phyloP scores from a whole-genome alignment of 2,888 invertebrate species.

The Pogonocherus hispidulus region DNA sequence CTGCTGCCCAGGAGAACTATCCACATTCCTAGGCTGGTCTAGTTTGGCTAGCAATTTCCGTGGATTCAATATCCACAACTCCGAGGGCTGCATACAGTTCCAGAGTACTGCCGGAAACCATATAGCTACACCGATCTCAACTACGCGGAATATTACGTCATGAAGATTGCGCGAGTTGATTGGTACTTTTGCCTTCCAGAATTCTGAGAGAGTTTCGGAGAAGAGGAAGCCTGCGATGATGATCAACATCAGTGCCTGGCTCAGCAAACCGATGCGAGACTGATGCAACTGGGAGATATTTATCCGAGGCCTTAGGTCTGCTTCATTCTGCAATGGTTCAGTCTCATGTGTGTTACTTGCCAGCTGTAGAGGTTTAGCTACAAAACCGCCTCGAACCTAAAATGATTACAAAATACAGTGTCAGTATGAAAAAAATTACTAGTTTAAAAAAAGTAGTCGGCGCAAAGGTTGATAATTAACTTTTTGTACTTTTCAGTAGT shows the following conservation, averaged over 20 bases:
- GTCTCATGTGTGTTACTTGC: slow-evolving; percentile 54
- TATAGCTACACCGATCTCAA: slow-evolving; percentile 92
- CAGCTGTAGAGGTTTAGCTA: slow-evolving; percentile 70
- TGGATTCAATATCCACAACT: slow-evolving; percentile 94
- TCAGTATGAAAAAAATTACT: neutral
- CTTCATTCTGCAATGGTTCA: slow-evolving; percentile 57
- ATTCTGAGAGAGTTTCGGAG: slow-evolving; percentile 91
- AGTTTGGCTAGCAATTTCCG: slow-evolving; percentile 81
- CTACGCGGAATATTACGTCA: slow-evolving; percentile 90
- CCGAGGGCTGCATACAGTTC: slow-evolving; percentile 96
- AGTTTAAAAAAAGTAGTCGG: neutral
- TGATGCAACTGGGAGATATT: slow-evolving; percentile 92
- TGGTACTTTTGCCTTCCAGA: slow-evolving; percentile 93
- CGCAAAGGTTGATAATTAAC: too few relatives aligned
- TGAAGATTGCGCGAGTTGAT: slow-evolving; percentile 93
- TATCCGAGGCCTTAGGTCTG: slow-evolving; percentile 68
- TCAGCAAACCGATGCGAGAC: slow-evolving; percentile 88
- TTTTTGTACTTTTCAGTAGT: too few relatives aligned
- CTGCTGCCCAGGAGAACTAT: slow-evolving; percentile 20
- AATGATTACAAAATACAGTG: slow-evolving; percentile 6
- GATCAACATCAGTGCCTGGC: slow-evolving; percentile 92
- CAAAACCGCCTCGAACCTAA: slow-evolving; percentile 88
- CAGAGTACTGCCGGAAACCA: slow-evolving; percentile 97
- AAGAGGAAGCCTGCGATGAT: slow-evolving; percentile 90
- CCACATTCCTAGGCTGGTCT: slow-evolving; percentile 49